Conservation (phyloP, 2,888 invertebrate genomes). For the Taphrorychus bicolor region DNA sequence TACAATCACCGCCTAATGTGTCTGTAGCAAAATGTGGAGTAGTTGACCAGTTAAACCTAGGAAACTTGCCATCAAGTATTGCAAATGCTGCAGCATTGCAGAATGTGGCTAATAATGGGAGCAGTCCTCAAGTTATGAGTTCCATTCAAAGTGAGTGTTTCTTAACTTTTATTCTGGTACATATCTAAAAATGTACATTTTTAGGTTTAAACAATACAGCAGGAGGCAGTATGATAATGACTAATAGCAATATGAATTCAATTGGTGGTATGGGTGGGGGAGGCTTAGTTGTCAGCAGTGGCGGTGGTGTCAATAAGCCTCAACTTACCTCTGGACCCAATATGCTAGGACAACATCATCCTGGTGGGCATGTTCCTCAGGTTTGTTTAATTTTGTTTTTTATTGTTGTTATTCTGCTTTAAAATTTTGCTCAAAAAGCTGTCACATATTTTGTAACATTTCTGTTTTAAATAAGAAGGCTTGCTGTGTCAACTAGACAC, state of each 20-base stretch:
- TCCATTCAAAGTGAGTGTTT: constrained; percentile 74
- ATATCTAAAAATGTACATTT: no score
- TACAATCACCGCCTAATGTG: constrained; percentile 86
- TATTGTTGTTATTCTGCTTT: background rate
- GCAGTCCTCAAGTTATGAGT: constrained; percentile 75
- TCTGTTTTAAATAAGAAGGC: no score
- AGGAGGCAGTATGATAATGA: constrained; percentile 78
- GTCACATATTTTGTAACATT: no score
- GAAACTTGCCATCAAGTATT: constrained; percentile 64
- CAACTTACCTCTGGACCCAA: constrained; percentile 63
- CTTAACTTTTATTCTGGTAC: no score
- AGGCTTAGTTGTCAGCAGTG: constrained; percentile 74
- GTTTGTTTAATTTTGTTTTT: constrained; percentile 18
- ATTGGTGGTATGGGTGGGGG: constrained; percentile 76
- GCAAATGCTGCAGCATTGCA: constrained; percentile 62
- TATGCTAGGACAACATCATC: constrained; percentile 66
- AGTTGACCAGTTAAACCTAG: constrained; percentile 69
- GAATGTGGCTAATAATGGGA: constrained; percentile 70
- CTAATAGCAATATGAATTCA: constrained; percentile 73
- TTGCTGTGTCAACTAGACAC: no score
- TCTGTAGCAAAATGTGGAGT: constrained; percentile 71
- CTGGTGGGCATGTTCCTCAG: constrained; percentile 56
- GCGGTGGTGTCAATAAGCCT: constrained; percentile 76
- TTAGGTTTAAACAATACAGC: constrained; percentile 74
- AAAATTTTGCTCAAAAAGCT: no score